Evolutionary conservation across 2,113 vertebrate species (phyloP).

Genomic region (Leuciscus idus): DNA sequence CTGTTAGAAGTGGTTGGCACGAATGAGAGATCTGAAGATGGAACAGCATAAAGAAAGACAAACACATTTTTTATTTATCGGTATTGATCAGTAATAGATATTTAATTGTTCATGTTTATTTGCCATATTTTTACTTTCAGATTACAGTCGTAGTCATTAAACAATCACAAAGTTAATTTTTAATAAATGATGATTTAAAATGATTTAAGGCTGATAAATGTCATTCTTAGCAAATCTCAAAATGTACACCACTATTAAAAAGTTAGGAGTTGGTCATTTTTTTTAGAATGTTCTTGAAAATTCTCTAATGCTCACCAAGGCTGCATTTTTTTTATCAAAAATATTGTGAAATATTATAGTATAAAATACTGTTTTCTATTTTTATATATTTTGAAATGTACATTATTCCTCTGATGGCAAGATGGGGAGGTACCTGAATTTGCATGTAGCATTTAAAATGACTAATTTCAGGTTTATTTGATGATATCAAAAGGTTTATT

Average conservation of each 20-base stretch:
- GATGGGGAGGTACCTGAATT: neutral
- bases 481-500: no score
- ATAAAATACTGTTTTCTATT: neutral
- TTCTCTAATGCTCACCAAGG: neutral
- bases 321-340: neutral
- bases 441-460: neutral
- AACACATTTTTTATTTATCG: neutral
- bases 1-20: constrained; percentile 90
- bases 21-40: constrained; percentile 85
- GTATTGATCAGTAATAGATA: neutral
- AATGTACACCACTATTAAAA: neutral
- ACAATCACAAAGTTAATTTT: neutral
- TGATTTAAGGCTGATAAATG: neutral
- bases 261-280: neutral
- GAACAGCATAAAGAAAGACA: constrained; percentile 36
- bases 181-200: no score
- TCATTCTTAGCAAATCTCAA: neutral
- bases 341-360: neutral
- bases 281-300: neutral
- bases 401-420: neutral
- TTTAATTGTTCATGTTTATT: neutral
- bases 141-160: neutral
- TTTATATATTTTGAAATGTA: neutral
- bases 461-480: neutral
- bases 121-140: neutral